Conservation (phyloP, 2,113 vertebrate genomes). For the Mastomys natalensis region DNA sequence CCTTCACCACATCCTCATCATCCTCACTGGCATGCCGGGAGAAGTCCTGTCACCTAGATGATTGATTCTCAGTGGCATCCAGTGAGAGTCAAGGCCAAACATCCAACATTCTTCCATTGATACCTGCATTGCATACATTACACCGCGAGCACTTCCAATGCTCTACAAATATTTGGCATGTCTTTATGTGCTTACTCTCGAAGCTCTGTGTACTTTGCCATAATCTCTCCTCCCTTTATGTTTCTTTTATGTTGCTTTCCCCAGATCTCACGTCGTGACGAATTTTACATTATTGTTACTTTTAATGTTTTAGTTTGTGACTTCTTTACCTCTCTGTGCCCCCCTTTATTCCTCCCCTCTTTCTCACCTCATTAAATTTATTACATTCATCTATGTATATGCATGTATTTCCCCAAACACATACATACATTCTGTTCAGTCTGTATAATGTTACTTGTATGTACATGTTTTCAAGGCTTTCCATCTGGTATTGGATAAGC, state of each 20-base stretch:
- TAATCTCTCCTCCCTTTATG: neutral
- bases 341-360: neutral
- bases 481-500: neutral
- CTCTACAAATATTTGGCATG: neutral
- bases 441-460: neutral
- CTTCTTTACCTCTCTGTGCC: neutral
- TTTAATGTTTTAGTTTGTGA: neutral
- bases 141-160: neutral
- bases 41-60: neutral
- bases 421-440: neutral
- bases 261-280: neutral
- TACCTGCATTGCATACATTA: neutral
- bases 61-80: neutral
- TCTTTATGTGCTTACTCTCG: neutral
- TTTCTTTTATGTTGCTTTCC: slow-evolving; percentile 2
- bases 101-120: neutral
- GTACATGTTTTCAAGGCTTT: neutral
- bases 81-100: neutral
- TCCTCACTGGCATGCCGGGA: too few species aligned
- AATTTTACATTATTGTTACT: slow-evolving; percentile 21
- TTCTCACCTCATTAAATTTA: neutral
- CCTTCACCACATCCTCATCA: neutral
- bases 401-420: neutral
- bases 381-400: neutral
- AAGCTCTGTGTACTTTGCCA: neutral